These are phyloP conservation scores for Ailuropoda melanoleuca DNA, from an alignment of 2,113 vertebrate genomes.

Conservation along the genomic window DNA sequence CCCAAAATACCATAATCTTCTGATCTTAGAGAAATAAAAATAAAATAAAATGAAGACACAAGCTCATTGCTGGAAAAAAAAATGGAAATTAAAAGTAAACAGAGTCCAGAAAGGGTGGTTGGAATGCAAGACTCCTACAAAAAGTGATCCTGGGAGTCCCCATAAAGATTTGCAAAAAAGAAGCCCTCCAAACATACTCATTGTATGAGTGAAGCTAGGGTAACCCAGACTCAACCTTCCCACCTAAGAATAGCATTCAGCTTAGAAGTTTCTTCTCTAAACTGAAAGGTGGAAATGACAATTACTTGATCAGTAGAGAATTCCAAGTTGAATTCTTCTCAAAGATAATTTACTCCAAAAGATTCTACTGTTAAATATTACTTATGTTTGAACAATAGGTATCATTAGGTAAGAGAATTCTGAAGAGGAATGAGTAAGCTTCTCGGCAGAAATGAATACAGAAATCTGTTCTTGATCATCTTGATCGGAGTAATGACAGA, in stretches of 20 bases:
- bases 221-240: neutral
- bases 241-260: neutral
- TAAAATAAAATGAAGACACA: neutral
- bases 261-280: conserved; percentile 31
- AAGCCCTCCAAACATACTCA: neutral
- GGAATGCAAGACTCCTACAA: neutral
- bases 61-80: neutral
- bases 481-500: conserved; percentile 66
- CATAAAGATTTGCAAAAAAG: neutral
- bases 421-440: conserved; percentile 68
- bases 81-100: neutral
- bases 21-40: conserved; percentile 16
- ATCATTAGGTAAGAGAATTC: conserved; percentile 68
- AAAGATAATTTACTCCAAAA: conserved; percentile 64
- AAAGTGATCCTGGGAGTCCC: neutral
- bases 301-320: conserved; percentile 56
- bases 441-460: conserved; percentile 62
- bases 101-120: neutral
- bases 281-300: conserved; percentile 10
- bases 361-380: conserved; percentile 70
- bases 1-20: neutral
- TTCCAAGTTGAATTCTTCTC: conserved; percentile 35
- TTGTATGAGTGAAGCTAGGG: neutral
- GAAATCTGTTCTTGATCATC: conserved; percentile 63
- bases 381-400: conserved; percentile 75